These are phyloP conservation scores for Drosophila cognata DNA, from an alignment of 2,888 invertebrate species.

Conservation along the genomic window DNA sequence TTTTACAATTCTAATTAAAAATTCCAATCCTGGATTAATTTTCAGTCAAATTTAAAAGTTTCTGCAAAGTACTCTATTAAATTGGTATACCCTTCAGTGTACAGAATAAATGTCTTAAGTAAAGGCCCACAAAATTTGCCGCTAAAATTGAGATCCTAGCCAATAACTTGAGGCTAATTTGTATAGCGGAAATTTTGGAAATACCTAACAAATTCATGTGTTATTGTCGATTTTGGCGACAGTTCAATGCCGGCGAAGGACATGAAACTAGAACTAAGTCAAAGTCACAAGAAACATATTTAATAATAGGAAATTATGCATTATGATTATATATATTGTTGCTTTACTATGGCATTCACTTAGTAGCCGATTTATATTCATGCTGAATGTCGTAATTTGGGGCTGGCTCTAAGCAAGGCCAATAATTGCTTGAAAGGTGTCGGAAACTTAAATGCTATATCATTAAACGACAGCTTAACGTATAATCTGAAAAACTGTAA, in stretches of 20 bases:
- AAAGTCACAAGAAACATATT: slow-evolving; percentile 18
- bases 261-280: slow-evolving; percentile 17
- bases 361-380: slow-evolving; percentile 1
- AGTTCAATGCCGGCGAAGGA: slow-evolving; percentile 59
- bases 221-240: slow-evolving; percentile 40
- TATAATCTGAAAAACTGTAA: slow-evolving; percentile 18
- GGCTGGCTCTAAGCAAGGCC: slow-evolving; percentile 2
- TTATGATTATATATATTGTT: slow-evolving; percentile 31
- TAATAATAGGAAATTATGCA: slow-evolving; percentile 57
- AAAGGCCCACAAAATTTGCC: slow-evolving; percentile 1
- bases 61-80: not conserved
- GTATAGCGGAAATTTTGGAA: slow-evolving; percentile 33
- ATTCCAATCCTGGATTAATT: not conserved
- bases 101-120: not conserved
- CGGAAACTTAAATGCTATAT: not conserved
- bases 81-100: not conserved
- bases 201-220: slow-evolving; percentile 33
- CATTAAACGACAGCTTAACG: not conserved
- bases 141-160: slow-evolving; percentile 32
- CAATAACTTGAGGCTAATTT: slow-evolving; percentile 34
- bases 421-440: slow-evolving; percentile 21
- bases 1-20: not conserved
- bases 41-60: not conserved
- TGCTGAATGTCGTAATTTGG: slow-evolving; percentile 27
- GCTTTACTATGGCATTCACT: slow-evolving; percentile 8